Base-by-base conservation (phyloP, 2,888 invertebrate genomes). In the Lochmaea capreae region DNA sequence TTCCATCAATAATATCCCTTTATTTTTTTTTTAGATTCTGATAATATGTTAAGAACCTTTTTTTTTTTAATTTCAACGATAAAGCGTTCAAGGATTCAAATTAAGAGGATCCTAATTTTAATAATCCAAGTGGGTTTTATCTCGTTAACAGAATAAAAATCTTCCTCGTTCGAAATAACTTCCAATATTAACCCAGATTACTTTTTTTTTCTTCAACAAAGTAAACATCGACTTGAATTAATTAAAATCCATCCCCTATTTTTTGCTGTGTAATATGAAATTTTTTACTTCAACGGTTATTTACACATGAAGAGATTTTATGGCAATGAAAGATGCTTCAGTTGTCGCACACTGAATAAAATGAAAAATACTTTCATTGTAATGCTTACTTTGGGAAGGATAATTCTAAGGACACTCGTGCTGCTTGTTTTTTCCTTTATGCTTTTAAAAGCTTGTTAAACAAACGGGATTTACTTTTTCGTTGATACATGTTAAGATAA, bases 231-330 rank as follows among this genome's bases (percentile, higher is more conserved):
- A n/a, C 49, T 49, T n/a, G n/a, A 49, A 49, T 49, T 49, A 49
- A 49, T 14, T 49, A 14, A n/a, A 49, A 49, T 8, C 14, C n/a
- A 12, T 1, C n/a, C n/a, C 6, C n/a, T 14, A n/a, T 49, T 14
- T 49, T 49, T 49, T 49, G 49, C n/a, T 49, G 49, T 49, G 14
- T n/a, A 49, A 14, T n/a, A 49, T 14, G 12, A 49, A 49, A 49
- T 59, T 67, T 67, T 57, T 67, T 54, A 12, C 16, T 42, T 43
- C 22, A 57, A 18, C 43, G 16, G 58, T 39, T 67, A 57, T 67
- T 67, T 42, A 59, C 67, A 67, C 67, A 59, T 59, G 67, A 67
- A 22, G 26, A 59, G 59, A 26, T 22, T 66, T 67, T 42, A 16
- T 65, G 42, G 65, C 63, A 52, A 70, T 63, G 22, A 63, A 65